A percentile compares a stretch with the other conserved stretches of the same genome.
phyloP scores from a whole-genome alignment of 2,113 vertebrate genomes.

The Tachuris rubrigastra region DNA sequence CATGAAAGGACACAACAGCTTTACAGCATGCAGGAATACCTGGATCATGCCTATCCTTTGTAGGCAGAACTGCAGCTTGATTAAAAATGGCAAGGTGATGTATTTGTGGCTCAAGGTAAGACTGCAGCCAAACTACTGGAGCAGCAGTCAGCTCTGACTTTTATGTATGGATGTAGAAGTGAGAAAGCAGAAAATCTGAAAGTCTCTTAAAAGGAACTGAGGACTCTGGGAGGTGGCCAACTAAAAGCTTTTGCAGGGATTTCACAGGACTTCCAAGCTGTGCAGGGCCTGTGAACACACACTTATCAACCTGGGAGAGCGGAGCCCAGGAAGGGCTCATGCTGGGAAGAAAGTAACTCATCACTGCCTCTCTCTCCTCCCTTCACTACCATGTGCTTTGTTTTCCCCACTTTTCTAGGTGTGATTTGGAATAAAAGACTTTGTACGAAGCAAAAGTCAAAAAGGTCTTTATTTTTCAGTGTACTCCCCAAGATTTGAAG shows the following conservation, averaged over 20 bases:
- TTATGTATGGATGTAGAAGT: not conserved
- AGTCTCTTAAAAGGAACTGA: not conserved
- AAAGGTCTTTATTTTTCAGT: constrained; percentile 1
- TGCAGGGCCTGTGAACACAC: fast-evolving
- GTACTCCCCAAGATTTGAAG: not conserved
- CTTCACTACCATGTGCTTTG: not conserved
- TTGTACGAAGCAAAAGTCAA: not conserved
- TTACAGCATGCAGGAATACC: not conserved
- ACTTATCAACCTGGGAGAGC: not conserved
- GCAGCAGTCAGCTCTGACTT: not conserved
- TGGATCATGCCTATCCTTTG: not conserved
- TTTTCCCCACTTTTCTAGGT: not conserved
- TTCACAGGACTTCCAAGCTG: not conserved
- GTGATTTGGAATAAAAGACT: not conserved
- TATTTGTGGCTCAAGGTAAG: not conserved
- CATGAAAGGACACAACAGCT: not conserved
- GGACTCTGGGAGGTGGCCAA: not conserved
- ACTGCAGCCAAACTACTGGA: not conserved
- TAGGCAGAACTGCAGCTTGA: not conserved
- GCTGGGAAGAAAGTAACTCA: not conserved
- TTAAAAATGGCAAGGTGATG: not conserved
- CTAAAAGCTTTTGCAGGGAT: not conserved
- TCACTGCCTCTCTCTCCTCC: fast-evolving
- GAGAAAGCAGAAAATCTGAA: not conserved
- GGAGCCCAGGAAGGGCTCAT: not conserved